Evolutionary conservation across 2,797 vertebrate species (phyloP).

Genomic region (Pseudocheirus occidentalis): DNA sequence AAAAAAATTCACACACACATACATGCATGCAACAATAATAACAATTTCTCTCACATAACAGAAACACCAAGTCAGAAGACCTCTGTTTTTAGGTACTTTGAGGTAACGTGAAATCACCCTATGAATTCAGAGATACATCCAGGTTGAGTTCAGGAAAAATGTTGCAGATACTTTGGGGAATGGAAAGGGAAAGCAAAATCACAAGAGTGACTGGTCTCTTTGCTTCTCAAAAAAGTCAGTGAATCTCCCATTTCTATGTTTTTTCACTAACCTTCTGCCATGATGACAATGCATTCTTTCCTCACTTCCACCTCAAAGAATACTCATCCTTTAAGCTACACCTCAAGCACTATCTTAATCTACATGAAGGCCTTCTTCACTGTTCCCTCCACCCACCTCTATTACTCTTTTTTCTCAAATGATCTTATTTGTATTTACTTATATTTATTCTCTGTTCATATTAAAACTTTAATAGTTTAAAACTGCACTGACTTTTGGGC

Average conservation of each 20-base stretch:
- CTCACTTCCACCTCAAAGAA: background rate
- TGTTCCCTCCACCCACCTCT: too few species aligned
- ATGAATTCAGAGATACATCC: background rate
- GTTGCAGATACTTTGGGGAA: background rate
- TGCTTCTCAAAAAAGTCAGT: background rate
- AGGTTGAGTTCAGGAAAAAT: constrained; percentile 16
- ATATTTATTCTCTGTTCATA: background rate
- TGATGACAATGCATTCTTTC: background rate
- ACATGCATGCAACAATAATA: background rate
- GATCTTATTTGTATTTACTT: background rate
- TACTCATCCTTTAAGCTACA: background rate
- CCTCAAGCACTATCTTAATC: background rate
- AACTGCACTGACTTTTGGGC: background rate
- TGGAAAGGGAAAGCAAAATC: background rate
- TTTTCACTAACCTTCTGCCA: background rate
- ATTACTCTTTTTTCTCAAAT: background rate
- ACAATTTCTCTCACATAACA: background rate
- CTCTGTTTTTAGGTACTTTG: constrained; percentile 21
- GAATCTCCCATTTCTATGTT: background rate
- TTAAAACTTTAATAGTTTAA: background rate
- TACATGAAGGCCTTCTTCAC: background rate
- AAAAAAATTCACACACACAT: background rate
- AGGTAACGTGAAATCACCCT: constrained; percentile 20
- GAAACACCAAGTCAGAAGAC: constrained; percentile 24
- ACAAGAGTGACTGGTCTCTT: background rate